phyloP scores from a whole-genome alignment of 2,888 invertebrate genomes.

The Drepana falcataria region DNA sequence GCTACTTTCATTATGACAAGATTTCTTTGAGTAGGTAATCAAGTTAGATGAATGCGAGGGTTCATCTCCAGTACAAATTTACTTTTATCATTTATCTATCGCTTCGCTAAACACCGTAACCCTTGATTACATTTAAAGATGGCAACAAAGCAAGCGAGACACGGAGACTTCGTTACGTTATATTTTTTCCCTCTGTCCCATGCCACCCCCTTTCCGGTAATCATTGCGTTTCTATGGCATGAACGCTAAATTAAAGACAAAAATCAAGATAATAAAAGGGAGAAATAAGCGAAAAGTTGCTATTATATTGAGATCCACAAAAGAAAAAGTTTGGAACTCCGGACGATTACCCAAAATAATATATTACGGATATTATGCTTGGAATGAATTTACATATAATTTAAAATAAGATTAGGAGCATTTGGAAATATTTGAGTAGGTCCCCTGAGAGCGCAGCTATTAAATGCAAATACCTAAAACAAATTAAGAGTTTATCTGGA shows the following conservation, averaged over 20 bases:
- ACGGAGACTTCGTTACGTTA: constrained; percentile 50
- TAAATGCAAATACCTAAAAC: constrained; percentile 6
- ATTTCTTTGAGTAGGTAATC: neutral
- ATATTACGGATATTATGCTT: constrained; percentile 46
- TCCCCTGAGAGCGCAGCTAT: constrained; percentile 18
- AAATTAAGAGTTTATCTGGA: constrained; percentile 17
- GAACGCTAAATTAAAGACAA: constrained; percentile 57
- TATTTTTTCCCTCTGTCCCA: constrained; percentile 47
- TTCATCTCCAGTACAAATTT: constrained; percentile 8
- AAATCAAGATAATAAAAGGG: constrained; percentile 50
- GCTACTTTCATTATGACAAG: neutral
- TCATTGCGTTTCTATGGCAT: constrained; percentile 51
- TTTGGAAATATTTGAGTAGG: constrained; percentile 31
- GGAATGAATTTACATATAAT: constrained; percentile 53
- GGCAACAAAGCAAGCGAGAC: constrained; percentile 43
- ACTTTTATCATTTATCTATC: constrained; percentile 23
- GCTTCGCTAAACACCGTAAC: constrained; percentile 30
- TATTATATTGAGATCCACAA: constrained; percentile 48
- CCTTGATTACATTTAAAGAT: constrained; percentile 55
- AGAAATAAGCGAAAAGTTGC: constrained; percentile 44
- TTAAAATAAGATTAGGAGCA: constrained; percentile 49
- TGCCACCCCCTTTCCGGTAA: constrained; percentile 42
- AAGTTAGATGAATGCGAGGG: neutral
- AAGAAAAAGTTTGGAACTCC: constrained; percentile 37
- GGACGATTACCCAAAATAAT: constrained; percentile 37